A percentile compares a stretch with the other conserved stretches of the same genome.
Evolutionary conservation across 2,113 vertebrate species (phyloP).

Genomic region (Ptilonorhynchus violaceus): DNA sequence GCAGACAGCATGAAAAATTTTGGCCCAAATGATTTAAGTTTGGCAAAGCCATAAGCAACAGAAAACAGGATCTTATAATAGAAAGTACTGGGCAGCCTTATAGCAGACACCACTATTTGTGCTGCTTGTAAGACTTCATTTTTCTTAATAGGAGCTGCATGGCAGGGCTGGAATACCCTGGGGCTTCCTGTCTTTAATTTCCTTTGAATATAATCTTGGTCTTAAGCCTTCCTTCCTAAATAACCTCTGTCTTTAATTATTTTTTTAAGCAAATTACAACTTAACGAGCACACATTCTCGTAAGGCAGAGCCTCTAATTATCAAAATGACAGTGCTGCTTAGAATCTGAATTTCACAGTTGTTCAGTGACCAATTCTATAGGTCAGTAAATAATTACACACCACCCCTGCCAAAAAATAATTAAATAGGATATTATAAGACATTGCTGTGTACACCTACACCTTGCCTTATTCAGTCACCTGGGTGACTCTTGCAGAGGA

Average conservation of each 20-base stretch:
- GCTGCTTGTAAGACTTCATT: constrained; percentile 43
- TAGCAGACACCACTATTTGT: background rate
- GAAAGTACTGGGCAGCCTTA: constrained; percentile 21
- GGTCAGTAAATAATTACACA: constrained; percentile 18
- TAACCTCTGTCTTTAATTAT: constrained; percentile 65
- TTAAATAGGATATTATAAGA: background rate
- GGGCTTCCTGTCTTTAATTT: constrained; percentile 68
- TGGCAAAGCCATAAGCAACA: background rate
- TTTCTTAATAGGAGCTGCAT: constrained; percentile 44
- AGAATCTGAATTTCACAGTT: constrained; percentile 23
- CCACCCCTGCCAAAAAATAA: background rate
- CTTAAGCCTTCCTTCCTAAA: constrained; percentile 71
- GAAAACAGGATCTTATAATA: background rate
- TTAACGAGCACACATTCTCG: constrained; percentile 46
- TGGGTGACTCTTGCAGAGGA: background rate
- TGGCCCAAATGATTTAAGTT: background rate
- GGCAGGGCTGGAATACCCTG: constrained; percentile 40
- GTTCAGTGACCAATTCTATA: background rate
- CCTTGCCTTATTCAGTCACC: background rate
- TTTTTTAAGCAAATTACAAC: constrained; percentile 63
- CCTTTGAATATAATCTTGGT: constrained; percentile 63
- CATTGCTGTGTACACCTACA: background rate
- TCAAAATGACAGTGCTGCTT: constrained; percentile 26
- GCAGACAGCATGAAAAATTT: constrained; percentile 13
- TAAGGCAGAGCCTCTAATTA: constrained; percentile 51